Evolutionary conservation across 2,113 vertebrate species (phyloP).

Genomic region (Camelus dromedarius): DNA sequence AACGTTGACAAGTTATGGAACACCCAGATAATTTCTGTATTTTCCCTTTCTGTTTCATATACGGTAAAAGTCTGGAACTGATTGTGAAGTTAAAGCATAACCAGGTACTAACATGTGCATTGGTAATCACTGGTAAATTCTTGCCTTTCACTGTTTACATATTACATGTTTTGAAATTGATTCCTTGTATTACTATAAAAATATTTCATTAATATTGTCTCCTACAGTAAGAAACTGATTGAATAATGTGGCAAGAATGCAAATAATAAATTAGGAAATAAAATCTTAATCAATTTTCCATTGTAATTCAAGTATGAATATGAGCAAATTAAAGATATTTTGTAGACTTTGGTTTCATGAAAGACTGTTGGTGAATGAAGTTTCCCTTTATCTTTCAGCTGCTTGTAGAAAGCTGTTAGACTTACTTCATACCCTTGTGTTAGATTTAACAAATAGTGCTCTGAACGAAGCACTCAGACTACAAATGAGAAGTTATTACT

Average conservation of each 20-base stretch:
- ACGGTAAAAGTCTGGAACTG: background rate
- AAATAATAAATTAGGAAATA: constrained; percentile 53
- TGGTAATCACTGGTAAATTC: background rate
- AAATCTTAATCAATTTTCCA: constrained; percentile 44
- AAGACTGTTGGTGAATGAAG: background rate
- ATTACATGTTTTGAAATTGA: background rate
- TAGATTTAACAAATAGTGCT: constrained; percentile 78
- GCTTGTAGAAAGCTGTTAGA: constrained; percentile 72
- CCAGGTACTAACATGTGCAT: background rate
- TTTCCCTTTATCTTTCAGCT: constrained; percentile 44
- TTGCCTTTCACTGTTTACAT: background rate
- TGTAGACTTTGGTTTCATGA: constrained; percentile 15
- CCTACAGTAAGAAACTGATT: background rate
- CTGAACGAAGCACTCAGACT: constrained; percentile 64
- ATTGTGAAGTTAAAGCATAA: background rate
- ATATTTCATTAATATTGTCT: background rate
- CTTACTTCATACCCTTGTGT: constrained; percentile 72
- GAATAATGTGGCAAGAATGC: background rate
- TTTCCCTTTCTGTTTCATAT: background rate
- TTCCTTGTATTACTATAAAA: background rate
- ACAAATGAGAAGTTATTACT: constrained; percentile 78
- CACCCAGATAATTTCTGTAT: background rate
- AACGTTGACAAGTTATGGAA: background rate
- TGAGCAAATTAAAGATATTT: constrained; percentile 19
- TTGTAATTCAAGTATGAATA: constrained; percentile 9